Evolutionary conservation across 2,888 invertebrate genomes (phyloP), one percentile per base, ranked within the genome.

Genomic region (Platynereis dumerilii): DNA sequence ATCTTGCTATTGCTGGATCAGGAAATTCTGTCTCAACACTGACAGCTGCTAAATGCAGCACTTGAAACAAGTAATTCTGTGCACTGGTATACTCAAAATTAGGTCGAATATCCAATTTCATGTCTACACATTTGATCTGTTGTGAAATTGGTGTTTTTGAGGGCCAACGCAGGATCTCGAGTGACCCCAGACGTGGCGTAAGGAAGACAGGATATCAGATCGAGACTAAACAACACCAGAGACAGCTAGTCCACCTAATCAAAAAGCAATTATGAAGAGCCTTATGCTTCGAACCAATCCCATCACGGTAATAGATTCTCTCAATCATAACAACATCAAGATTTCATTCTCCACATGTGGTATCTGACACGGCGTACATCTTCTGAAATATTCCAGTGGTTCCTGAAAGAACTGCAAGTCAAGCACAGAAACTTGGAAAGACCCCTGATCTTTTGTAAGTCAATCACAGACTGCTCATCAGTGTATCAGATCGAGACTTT

Each of bases 401-500:
- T 52, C 52, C 20, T 52, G 3, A 17, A 52, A 20, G 20, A 3
- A 3, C 24, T 3, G 29, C 44, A 53, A 54, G 24, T 24, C 7
- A 3, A 22, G n/a, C 3, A 26, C 12, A 56, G 34, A 15, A 22
- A 56, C 29, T 56, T n/a, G n/a, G n/a, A 10, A 20, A 34, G n/a
- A 7, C n/a, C n/a, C n/a, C 26, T 71, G 28, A 63, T 71, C 20
- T 69, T 69, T 62, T 71, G 69, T 60, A 58, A 53, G 15, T 60
- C 62, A 7, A 69, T 71, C 44, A 54, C 12, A 54, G 54, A 17
- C 22, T 67, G 67, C 27, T 61, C 65, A 42, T 1, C 65, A n/a
- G n/a, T 70, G n/a, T 66, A 65, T 45, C 2, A 53, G 15, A 27
- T 54, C 3, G n/a, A n/a, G n/a, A n/a, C n/a, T n/a, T n/a, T n/a